phyloP scores from a whole-genome alignment of 1,140 invertebrate genomes.

The Thalassaphorura encarpata region DNA sequence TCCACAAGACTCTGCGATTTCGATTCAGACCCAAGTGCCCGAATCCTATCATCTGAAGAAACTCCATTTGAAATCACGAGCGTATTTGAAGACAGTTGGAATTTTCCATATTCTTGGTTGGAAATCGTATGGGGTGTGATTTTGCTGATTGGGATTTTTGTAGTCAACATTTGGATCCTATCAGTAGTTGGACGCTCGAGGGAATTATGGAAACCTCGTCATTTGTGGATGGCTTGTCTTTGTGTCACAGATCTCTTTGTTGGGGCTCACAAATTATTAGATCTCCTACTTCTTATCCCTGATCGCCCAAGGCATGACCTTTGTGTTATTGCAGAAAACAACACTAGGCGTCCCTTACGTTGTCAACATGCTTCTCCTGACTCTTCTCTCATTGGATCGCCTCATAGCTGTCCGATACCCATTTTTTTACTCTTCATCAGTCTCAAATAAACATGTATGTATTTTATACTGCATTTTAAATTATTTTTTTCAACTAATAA shows the following conservation, averaged over 20 bases:
- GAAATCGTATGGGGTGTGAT: conserved; percentile 30
- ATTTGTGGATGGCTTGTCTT: conserved; percentile 33
- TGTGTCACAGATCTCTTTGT: conserved; percentile 33
- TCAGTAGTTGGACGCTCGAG: conserved; percentile 19
- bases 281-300: conserved; percentile 20
- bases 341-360: conserved; percentile 31
- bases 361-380: conserved; percentile 31
- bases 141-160: conserved; percentile 22
- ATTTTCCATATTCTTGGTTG: conserved; percentile 5
- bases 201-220: conserved; percentile 32
- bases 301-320: conserved; percentile 16
- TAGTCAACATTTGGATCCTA: conserved; percentile 25
- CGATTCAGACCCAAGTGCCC: too few species aligned
- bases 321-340: conserved; percentile 24
- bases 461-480: neutral
- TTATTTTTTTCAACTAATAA: neutral
- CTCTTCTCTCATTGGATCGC: conserved; percentile 29
- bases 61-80: too few species aligned
- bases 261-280: conserved; percentile 28
- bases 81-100: conserved; percentile 6
- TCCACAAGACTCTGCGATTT: too few species aligned
- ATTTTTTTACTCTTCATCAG: conserved; percentile 28
- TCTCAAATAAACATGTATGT: conserved; percentile 30
- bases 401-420: conserved; percentile 30
- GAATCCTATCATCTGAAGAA: too few species aligned